phyloP scores from a whole-genome alignment of 1,140 invertebrate genomes.

The Drosophila watanabei region DNA sequence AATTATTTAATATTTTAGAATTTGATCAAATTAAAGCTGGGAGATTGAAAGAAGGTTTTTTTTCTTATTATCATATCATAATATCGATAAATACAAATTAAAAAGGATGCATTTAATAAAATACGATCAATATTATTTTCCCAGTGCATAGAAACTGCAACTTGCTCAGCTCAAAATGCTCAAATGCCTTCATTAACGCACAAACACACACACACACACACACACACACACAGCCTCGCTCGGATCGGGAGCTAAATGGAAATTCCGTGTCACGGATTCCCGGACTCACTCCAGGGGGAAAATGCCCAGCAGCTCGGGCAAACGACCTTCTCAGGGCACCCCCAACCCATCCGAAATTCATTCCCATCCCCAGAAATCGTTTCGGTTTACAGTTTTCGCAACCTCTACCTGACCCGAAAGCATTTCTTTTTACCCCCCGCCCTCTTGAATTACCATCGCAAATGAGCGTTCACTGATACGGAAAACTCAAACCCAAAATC shows the following conservation, averaged over 20 bases:
- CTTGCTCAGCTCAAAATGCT: slow-evolving; percentile 66
- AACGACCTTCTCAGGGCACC: slow-evolving; percentile 41
- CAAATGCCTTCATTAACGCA: slow-evolving; percentile 75
- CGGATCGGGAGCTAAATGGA: slow-evolving; percentile 53
- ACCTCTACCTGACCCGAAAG: slow-evolving; percentile 55
- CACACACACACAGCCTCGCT: background rate
- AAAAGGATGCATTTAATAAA: background rate
- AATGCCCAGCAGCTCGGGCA: slow-evolving; percentile 30
- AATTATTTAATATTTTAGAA: background rate
- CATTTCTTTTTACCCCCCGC: slow-evolving; percentile 9
- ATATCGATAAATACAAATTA: no score
- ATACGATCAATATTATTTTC: background rate
- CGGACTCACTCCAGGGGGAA: slow-evolving; percentile 25
- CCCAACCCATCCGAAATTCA: slow-evolving; percentile 1
- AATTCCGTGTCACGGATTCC: slow-evolving; percentile 50
- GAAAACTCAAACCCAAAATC: slow-evolving; percentile 32
- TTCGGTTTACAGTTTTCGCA: slow-evolving; percentile 49
- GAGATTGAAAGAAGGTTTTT: no score
- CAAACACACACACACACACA: slow-evolving; percentile 22
- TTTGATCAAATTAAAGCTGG: no score
- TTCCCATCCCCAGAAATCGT: slow-evolving; percentile 5
- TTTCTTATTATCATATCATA: no score
- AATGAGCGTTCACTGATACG: slow-evolving; percentile 48
- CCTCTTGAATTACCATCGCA: slow-evolving; percentile 9
- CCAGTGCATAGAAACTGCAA: slow-evolving; percentile 23